Conservation (phyloP, 2,888 invertebrate species). For the Trisateles emortualis region DNA sequence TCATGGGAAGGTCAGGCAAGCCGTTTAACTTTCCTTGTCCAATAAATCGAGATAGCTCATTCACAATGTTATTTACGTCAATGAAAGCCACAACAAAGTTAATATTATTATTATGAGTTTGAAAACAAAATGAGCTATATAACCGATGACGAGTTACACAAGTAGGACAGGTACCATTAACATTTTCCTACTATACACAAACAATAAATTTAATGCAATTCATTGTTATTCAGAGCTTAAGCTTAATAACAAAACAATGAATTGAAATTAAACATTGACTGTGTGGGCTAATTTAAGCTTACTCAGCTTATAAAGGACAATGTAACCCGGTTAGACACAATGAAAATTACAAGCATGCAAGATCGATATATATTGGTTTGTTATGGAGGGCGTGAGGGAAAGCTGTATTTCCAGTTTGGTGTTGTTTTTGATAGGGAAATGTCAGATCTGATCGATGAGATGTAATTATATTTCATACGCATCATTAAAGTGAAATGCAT, state of each 20-base stretch:
- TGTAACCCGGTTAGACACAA: neutral
- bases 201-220: slow-evolving; percentile 15
- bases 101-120: neutral
- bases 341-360: neutral
- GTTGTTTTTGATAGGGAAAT: slow-evolving; percentile 9
- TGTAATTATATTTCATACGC: neutral
- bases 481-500: neutral
- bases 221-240: slow-evolving; percentile 11
- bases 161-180: too few relatives aligned
- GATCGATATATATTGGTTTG: neutral
- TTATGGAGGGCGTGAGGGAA: slow-evolving; percentile 18
- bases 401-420: slow-evolving; percentile 23
- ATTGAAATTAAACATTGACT: slow-evolving; percentile 14
- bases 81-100: neutral
- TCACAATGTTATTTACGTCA: neutral
- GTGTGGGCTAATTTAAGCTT: slow-evolving; percentile 21
- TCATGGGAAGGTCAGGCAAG: slow-evolving; percentile 17
- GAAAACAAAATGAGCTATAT: neutral
- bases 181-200: slow-evolving; percentile 8
- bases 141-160: too few relatives aligned
- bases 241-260: slow-evolving; percentile 23
- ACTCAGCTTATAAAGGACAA: neutral
- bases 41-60: slow-evolving; percentile 11
- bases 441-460: slow-evolving; percentile 2
- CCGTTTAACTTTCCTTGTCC: slow-evolving; percentile 1